Evolutionary conservation across 2,797 vertebrate genomes (phyloP), one percentile per base, ranked within the genome.

Genomic region (Propithecus deckenii): DNA sequence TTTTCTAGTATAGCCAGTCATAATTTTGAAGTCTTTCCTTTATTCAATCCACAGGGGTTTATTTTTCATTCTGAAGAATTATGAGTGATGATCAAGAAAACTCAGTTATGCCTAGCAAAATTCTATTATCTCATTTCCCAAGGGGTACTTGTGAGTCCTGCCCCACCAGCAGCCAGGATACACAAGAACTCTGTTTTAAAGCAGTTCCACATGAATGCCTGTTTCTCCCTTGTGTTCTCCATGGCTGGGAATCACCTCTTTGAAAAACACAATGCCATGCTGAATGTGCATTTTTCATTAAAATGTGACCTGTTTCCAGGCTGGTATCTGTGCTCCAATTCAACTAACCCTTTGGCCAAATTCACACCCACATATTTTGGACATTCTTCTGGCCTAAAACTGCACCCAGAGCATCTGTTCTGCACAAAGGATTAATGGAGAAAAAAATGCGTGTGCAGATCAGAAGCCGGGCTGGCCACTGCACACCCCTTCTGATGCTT

Each of bases 321-420:
- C 88, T 94, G 80, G 80, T 78, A 79, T 96, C 93, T 93, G 84
- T 80, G 92, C 85, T 96, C 89, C 25, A 30, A 95, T 86, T 95
- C 80, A 90, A 93, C 89, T 85, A 94, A 95, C 81, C 91, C 96
- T 96, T 97, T 95, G 92, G 90, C 95, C 92, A 97, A 96, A 92
- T 95, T 95, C 97, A 97, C 92, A 96, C 89, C 97, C 97, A 97
- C 96, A 97, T 97, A 97, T 96, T 96, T 97, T 90, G 92, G 94
- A 95, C 81, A 96, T 97, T 97, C 95, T 96, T 97, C 87, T 95
- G 63, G 84, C 46, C 91, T 87, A 94, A 96, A 96, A 92, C 95
- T 94, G 92, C 85, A 95, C 46, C 85, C 94, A 86, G 85, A 93
- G 85, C 92, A 96, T 97, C 94, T 97, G 92, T 94, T 95, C 88